Conservation (phyloP, 2,797 vertebrate species). For the Phataginus tetradactyla region DNA sequence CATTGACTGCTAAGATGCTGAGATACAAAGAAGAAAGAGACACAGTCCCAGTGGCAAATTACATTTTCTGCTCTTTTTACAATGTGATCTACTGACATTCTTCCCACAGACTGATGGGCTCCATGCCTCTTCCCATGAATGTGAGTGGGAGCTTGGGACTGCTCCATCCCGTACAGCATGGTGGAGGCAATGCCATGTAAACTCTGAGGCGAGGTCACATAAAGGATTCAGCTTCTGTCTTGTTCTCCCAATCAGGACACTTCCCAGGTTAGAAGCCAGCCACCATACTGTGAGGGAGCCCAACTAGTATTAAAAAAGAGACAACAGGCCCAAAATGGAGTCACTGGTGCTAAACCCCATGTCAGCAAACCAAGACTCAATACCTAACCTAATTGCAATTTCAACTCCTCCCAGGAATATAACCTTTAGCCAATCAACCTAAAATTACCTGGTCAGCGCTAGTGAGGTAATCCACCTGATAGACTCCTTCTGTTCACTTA, state of each 20-base stretch:
- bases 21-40: conserved; percentile 52
- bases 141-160: background rate
- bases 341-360: background rate
- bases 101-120: background rate
- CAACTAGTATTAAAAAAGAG: background rate
- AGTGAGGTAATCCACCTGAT: background rate
- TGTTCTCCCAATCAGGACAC: background rate
- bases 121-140: background rate
- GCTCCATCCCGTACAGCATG: background rate
- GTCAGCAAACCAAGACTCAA: background rate
- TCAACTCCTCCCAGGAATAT: background rate
- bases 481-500: background rate
- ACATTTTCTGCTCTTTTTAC: conserved; percentile 45
- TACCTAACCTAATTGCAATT: background rate
- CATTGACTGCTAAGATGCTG: conserved; percentile 41
- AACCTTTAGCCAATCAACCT: background rate
- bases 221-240: background rate
- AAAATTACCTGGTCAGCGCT: background rate
- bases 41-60: background rate
- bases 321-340: background rate
- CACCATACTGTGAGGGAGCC: background rate
- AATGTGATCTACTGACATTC: background rate
- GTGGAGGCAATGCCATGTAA: background rate
- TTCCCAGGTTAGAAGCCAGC: background rate
- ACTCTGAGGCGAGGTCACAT: background rate